A percentile compares a stretch with the other conserved stretches of the same genome.
These are phyloP conservation scores for Percopsis transmontana DNA, from an alignment of 2,113 vertebrate genomes.

Conservation along the genomic window DNA sequence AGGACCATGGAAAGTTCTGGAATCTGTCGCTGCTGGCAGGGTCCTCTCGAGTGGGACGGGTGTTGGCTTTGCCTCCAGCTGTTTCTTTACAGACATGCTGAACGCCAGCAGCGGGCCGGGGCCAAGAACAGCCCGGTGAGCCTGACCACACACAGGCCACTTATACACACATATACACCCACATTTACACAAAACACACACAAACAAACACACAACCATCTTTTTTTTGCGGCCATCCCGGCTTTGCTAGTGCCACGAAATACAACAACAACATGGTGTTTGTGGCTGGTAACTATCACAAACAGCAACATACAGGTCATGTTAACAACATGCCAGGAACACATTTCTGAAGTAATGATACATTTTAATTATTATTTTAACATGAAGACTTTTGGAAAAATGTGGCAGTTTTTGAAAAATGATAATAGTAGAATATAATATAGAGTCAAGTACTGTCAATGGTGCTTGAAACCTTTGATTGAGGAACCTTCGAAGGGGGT, in stretches of 20 bases:
- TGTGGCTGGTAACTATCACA: background rate
- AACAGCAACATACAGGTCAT: conserved; percentile 3
- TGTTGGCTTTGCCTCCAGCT: conserved; percentile 81
- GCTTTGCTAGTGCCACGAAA: conserved; percentile 36
- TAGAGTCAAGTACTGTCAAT: conserved; percentile 41
- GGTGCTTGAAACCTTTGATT: conserved; percentile 54
- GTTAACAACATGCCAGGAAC: conserved; percentile 8
- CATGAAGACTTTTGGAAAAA: conserved; percentile 33
- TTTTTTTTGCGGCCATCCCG: conserved; percentile 33
- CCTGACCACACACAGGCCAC: conserved; percentile 74
- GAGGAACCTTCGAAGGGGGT: conserved; percentile 65
- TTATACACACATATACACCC: conserved; percentile 55
- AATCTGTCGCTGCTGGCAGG: conserved; percentile 77
- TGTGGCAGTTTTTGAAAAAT: conserved; percentile 25
- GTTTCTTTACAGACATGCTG: conserved; percentile 77
- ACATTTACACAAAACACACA: conserved; percentile 14
- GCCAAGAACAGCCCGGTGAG: conserved; percentile 72
- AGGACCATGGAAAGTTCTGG: conserved; percentile 78
- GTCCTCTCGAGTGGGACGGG: conserved; percentile 67
- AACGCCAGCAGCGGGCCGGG: conserved; percentile 65
- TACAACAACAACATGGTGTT: conserved; percentile 21
- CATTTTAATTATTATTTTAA: conserved; percentile 26
- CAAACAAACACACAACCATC: conserved; percentile 61
- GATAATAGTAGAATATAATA: conserved; percentile 38
- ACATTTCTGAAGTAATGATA: conserved; percentile 15